Base-by-base conservation (phyloP, 2,113 vertebrate species). In the Neolamprologus kungweensis region DNA sequence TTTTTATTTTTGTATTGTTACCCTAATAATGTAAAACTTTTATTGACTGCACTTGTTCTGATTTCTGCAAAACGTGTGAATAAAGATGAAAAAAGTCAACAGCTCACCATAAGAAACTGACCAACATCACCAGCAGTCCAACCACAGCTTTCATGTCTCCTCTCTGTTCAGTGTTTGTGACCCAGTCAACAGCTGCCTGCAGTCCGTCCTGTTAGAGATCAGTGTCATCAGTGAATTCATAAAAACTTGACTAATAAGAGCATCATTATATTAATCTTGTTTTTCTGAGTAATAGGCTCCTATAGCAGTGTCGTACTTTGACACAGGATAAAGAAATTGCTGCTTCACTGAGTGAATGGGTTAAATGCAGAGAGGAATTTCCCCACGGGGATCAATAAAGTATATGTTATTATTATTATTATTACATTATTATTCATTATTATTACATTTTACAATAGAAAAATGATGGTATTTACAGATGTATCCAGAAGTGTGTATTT, bases 171-270 rank as follows among this genome's bases (percentile, higher is more conserved):
- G 10, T 65, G 60, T 12, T 35, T 65, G 33, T 65, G 17, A 65
- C 60, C 60, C 60, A 65, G 33, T 65, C 1, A 37, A 7, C 33
- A 3, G 16, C 33, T 40, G 12, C 11, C 35, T 40, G 63, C 17
- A n/a, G 17, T 63, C 17, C 0, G 1, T 63, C 31, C 31, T 63
- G 58, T 11, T 0, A 63, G 58, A 7, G 16, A 60, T 60, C 57
- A 60, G 28, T 60, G 57, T 60, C 28, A 17, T 47, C 45, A 47
- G 7, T 47, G 45, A 47, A 60, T 60, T 10, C 28, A 1, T 60
- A 33, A 60, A 33, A 60, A 60, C 57, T 3, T 60, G 57, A 60
- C 57, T 60, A 60, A 60, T 60, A 60, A 60, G 28, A 60, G 57
- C 0, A 60, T 60, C 57, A 0, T 60, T 60, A 60, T 33, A 33